These are phyloP conservation scores for Eurypyga helias DNA, from an alignment of 2,113 vertebrate species.

Conservation along the genomic window DNA sequence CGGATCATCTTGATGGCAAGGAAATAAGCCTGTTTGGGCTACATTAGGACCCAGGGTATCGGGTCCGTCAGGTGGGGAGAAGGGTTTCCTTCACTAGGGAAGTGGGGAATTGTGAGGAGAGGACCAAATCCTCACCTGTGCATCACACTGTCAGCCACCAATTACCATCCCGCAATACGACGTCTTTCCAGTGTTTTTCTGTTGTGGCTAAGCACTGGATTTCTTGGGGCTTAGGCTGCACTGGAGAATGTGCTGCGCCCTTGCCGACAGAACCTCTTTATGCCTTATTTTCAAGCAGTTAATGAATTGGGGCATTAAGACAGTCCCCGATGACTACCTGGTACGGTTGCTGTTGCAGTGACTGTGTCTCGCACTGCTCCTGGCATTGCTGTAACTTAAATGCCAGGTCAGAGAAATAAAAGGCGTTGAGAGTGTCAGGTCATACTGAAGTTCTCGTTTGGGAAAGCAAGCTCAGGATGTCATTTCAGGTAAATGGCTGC, in stretches of 20 bases:
- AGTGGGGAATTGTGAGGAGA: background rate
- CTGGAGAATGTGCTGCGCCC: background rate
- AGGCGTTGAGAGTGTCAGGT: background rate
- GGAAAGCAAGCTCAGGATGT: background rate
- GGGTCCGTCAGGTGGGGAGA: background rate
- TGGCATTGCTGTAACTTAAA: background rate
- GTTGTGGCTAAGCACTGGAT: background rate
- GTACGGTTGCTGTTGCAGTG: background rate
- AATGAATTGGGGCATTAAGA: background rate
- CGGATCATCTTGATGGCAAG: background rate
- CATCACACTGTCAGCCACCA: background rate
- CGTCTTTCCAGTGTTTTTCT: background rate
- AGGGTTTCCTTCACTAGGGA: background rate
- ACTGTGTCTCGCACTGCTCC: background rate
- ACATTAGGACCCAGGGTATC: background rate
- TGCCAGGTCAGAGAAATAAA: background rate
- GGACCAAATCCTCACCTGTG: background rate
- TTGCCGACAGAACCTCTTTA: background rate
- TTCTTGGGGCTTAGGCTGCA: background rate
- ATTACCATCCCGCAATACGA: background rate
- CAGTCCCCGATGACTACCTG: background rate
- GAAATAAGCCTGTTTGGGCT: background rate
- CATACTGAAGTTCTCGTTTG: background rate
- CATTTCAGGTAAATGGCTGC: background rate
- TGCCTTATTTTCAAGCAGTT: background rate